Evolutionary conservation across 2,113 vertebrate species (phyloP).

Genomic region (Grallaria varia): DNA sequence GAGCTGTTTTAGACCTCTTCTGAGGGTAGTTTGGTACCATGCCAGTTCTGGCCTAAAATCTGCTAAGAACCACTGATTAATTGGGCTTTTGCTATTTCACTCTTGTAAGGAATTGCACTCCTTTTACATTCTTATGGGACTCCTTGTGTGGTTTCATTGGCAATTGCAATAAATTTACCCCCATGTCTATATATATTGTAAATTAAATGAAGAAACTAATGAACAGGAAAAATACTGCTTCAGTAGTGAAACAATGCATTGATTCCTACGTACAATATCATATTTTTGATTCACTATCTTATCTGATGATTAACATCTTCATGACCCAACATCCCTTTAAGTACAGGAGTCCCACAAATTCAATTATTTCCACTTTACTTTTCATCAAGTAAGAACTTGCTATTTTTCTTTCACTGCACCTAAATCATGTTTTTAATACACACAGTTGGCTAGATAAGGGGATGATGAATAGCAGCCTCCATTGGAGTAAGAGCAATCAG

Average conservation of each 20-base stretch:
- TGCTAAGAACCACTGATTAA: conserved; percentile 60
- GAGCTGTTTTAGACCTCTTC: conserved; percentile 62
- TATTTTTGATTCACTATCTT: not conserved
- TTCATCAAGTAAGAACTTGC: not conserved
- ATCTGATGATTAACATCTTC: not conserved
- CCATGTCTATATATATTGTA: not conserved
- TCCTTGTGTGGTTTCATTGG: conserved; percentile 17
- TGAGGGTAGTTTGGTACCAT: conserved; percentile 53
- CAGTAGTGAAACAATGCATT: not conserved
- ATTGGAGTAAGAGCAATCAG: not conserved
- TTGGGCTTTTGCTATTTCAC: conserved; percentile 28
- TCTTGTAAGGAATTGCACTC: not conserved
- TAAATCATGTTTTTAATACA: not conserved
- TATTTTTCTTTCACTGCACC: not conserved
- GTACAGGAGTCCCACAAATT: not conserved
- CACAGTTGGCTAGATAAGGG: not conserved
- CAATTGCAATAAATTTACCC: not conserved
- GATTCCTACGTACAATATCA: not conserved
- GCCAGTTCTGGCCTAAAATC: conserved; percentile 51
- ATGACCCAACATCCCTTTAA: not conserved
- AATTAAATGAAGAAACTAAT: conserved; percentile 27
- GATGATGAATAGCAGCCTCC: not conserved
- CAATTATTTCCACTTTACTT: not conserved
- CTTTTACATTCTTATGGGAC: conserved; percentile 21
- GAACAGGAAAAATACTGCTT: not conserved